Evolutionary conservation across 2,797 vertebrate species (phyloP).

Genomic region (Sphaeramia orbicularis): DNA sequence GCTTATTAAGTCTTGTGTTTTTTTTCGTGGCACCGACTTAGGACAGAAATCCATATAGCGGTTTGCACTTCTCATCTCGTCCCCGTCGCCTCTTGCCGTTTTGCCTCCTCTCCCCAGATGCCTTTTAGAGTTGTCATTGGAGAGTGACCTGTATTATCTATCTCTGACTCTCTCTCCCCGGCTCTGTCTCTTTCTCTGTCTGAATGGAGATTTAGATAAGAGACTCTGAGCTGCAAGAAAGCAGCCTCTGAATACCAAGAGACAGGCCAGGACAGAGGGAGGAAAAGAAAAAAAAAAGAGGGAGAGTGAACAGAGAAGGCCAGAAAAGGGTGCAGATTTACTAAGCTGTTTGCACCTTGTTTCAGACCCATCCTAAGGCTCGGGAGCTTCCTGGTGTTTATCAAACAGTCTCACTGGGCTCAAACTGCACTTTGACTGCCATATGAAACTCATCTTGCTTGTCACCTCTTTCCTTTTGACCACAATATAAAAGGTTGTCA

Average conservation of each 20-base stretch:
- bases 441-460: constrained; percentile 20
- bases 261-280: constrained; percentile 40
- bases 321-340: constrained; percentile 46
- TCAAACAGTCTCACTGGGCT: constrained; percentile 20
- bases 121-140: constrained; percentile 81
- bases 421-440: constrained; percentile 22
- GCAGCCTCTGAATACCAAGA: constrained; percentile 76
- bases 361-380: constrained; percentile 40
- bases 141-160: constrained; percentile 82
- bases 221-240: constrained; percentile 75
- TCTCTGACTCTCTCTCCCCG: constrained; percentile 61
- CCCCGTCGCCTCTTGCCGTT: constrained; percentile 8
- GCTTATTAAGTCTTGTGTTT: constrained; percentile 59
- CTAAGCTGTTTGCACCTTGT: constrained; percentile 49
- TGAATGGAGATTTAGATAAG: constrained; percentile 83
- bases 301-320: constrained; percentile 18
- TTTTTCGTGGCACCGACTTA: constrained; percentile 40
- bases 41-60: constrained; percentile 52
- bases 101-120: constrained; percentile 63
- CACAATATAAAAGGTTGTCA: constrained; percentile 22
- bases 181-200: constrained; percentile 71
- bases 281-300: constrained; percentile 15
- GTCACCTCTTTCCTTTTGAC: constrained; percentile 4
- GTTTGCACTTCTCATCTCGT: constrained; percentile 41
- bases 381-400: constrained; percentile 32